Base-by-base conservation (phyloP, 2,888 invertebrate genomes). In the Ochlodes sylvanus region DNA sequence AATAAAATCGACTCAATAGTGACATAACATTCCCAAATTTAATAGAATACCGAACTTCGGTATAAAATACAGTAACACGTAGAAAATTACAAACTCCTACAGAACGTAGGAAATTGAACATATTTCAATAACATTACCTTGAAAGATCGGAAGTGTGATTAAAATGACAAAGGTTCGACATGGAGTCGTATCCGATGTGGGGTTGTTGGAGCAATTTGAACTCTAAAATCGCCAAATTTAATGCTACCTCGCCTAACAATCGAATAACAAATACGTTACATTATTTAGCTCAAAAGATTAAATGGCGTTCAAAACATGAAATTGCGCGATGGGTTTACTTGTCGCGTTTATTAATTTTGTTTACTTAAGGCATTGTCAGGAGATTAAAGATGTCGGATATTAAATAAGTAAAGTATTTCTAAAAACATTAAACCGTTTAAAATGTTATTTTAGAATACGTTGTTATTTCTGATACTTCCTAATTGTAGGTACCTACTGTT, bases 131-230 rank as follows among this genome's bases (percentile, higher is more conserved):
- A 90, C 84, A 88, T 92, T 88, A 92, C 91, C 90, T 91, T 86
- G 89, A 86, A 89, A 91, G 91, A 92, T 92, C 90, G 90, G 91
- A 91, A 91, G 85, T 85, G 80, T 85, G 92, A 92, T 92, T 90
- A 91, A 86, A 90, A 90, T 92, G 92, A 92, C 92, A 92, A 90
- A 92, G 92, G 92, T 92, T 91, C 90, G 91, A 91, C 91, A 89
- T 88, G 85, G 85, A 82, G 76, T 80, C 81, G 78, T 77, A 79
- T 77, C 82, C 76, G 77, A 77, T 80, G 77, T 71, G 74, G 62
- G 70, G 72, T 70, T 63, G 76, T 73, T 73, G 83, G 80, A 73
- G 74, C 79, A 79, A 90, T 82, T 87, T 84, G 75, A 73, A 86
- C 89, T 80, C 76, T 88, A 86, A 80, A 73, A 71, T 69, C 70